Conservation (phyloP, 2,888 invertebrate genomes). For the Hipparchia sbordonii region DNA sequence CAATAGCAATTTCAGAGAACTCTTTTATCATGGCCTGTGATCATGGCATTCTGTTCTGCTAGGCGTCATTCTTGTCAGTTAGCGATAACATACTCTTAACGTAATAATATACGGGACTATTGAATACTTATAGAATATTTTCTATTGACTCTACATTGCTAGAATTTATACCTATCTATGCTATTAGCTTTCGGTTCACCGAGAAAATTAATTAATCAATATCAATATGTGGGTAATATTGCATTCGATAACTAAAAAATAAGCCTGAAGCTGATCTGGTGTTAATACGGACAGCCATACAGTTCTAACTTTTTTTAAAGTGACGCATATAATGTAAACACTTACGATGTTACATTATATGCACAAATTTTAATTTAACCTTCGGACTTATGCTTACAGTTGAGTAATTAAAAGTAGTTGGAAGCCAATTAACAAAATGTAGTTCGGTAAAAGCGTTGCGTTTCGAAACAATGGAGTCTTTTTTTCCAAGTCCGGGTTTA, state of each 20-base stretch:
- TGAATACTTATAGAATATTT: no score
- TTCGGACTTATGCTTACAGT: slow-evolving; percentile 46
- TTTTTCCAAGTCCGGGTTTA: slow-evolving; percentile 60
- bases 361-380: slow-evolving; percentile 41
- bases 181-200: no score
- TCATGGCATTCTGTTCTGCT: no score
- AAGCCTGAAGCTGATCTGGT: background rate
- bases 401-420: slow-evolving; percentile 72
- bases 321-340: slow-evolving; percentile 7
- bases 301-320: slow-evolving; percentile 13
- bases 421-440: slow-evolving; percentile 77
- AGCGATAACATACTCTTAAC: background rate
- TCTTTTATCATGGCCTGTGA: no score
- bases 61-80: background rate
- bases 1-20: no score
- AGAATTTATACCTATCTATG: no score
- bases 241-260: background rate
- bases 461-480: slow-evolving; percentile 68
- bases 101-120: background rate
- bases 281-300: background rate
- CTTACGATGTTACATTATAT: slow-evolving; percentile 24
- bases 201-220: background rate
- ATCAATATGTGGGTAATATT: background rate
- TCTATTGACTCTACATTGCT: no score
- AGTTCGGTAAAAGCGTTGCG: slow-evolving; percentile 57